Conservation (phyloP, 2,113 vertebrate genomes). For the Camelus bactrianus region DNA sequence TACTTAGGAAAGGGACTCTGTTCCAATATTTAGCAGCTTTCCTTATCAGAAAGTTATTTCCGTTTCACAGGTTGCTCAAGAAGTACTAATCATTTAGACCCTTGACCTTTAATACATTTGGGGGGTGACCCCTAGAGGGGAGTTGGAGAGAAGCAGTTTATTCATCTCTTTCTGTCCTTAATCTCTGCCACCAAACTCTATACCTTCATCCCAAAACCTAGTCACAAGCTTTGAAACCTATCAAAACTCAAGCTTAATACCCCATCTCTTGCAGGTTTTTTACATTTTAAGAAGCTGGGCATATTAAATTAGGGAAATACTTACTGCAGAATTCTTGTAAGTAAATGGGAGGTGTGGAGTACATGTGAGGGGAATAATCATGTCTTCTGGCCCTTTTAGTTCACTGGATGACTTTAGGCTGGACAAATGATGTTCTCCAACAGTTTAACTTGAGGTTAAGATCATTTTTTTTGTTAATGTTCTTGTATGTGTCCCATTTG, state of each 20-base stretch:
- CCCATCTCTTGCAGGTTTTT: background rate
- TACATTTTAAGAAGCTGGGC: background rate
- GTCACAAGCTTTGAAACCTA: constrained; percentile 23
- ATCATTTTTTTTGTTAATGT: background rate
- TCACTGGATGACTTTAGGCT: background rate
- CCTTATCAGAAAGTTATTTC: constrained; percentile 32
- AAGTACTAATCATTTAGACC: constrained; percentile 24
- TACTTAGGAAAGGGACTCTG: constrained; percentile 8
- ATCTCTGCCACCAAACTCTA: background rate
- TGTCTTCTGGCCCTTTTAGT: background rate
- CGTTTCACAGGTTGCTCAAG: background rate
- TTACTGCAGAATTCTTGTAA: constrained; percentile 36
- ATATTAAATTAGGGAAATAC: constrained; percentile 31
- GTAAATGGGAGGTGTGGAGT: background rate
- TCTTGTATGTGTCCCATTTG: background rate
- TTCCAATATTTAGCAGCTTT: background rate
- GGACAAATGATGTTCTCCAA: background rate
- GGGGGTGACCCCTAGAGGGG: background rate
- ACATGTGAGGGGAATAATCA: background rate
- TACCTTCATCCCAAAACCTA: background rate
- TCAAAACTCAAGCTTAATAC: constrained; percentile 37
- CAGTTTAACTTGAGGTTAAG: constrained; percentile 47
- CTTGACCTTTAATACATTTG: constrained; percentile 16
- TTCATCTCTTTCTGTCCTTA: constrained; percentile 10
- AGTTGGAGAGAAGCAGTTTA: background rate